Evolutionary conservation across 2,113 vertebrate species (phyloP).

Genomic region (Urocitellus parryii): DNA sequence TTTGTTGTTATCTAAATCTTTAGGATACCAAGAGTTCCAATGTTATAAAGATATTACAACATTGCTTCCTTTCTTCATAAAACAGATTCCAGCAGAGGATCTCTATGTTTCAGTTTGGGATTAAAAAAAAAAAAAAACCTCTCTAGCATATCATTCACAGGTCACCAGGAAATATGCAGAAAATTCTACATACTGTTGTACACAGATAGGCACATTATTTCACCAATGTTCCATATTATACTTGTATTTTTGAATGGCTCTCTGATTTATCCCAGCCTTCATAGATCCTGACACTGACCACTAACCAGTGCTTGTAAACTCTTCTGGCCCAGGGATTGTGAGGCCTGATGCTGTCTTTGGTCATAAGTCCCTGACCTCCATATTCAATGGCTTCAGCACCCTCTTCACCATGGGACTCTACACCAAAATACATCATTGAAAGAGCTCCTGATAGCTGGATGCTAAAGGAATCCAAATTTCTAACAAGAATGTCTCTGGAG

Average conservation of each 20-base stretch:
- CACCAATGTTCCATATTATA: background rate
- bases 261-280: background rate
- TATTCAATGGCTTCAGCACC: slow-evolving; percentile 97
- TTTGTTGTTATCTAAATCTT: background rate
- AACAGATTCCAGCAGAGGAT: background rate
- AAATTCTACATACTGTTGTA: background rate
- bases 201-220: background rate
- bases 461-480: slow-evolving; percentile 84
- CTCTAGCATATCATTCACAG: background rate
- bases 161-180: background rate
- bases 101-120: background rate
- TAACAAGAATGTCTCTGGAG: background rate
- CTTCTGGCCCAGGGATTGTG: slow-evolving; percentile 90
- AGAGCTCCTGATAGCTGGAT: slow-evolving; percentile 92
- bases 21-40: background rate
- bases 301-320: background rate
- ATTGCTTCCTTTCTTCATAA: background rate
- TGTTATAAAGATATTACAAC: background rate
- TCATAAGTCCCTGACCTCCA: slow-evolving; percentile 97
- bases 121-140: background rate
- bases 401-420: slow-evolving; percentile 98
- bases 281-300: background rate
- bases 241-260: background rate
- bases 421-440: slow-evolving; percentile 91
- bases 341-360: slow-evolving; percentile 93